Base-by-base conservation (phyloP, 35 echinoderm and acorn worm genomes). In the Chiridota heheva region DNA sequence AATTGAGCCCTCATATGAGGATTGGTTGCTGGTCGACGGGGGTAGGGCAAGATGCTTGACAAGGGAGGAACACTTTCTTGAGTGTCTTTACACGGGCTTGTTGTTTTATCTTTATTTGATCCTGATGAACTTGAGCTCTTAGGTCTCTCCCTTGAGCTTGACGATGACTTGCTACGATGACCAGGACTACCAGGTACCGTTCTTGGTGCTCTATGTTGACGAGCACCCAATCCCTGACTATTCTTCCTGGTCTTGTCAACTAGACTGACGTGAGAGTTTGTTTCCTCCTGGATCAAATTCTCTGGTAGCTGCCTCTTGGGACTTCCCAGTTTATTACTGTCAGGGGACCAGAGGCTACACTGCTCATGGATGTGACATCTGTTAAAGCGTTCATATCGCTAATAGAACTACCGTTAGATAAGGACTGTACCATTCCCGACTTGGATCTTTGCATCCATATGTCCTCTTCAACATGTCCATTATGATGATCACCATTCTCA, bases 91-190 rank as follows among this genome's bases (percentile, higher is more conserved):
- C 51, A 62, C 60, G 32, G 77, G 63, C 80, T 93, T 72, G 68
- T 60, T n/a, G 73, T 69, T 3, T 77, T 68, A 25, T 77, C 90
- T 68, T 93, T 93, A n/a, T 69, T 48, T 6, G 90, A 93, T 36
- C 86, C 90, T 15, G 90, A 88, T 8, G 85, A 88, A 72, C 90
- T 93, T 18, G 90, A 88, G 63, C 90, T 93, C 70, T 86, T 87
- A 35, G 84, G 87, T 70, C 90, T 74, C 45, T 93, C 90, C 49
- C 90, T 73, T 25, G 90, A 93, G 53, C 90, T 87, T 40, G 90
- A 92, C 15, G 90, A 93, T 12, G 87, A 90, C 36, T 86, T 86
- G 41, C 82, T 93, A 15, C 90, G 66, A 51, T 86, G 74, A 36
- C 89, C 66, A 30, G 90, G 90, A 56, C 90, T 93, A 0, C 90